These are phyloP conservation scores for Onychomys torridus DNA, from an alignment of 2,797 vertebrate species.

Conservation along the genomic window DNA sequence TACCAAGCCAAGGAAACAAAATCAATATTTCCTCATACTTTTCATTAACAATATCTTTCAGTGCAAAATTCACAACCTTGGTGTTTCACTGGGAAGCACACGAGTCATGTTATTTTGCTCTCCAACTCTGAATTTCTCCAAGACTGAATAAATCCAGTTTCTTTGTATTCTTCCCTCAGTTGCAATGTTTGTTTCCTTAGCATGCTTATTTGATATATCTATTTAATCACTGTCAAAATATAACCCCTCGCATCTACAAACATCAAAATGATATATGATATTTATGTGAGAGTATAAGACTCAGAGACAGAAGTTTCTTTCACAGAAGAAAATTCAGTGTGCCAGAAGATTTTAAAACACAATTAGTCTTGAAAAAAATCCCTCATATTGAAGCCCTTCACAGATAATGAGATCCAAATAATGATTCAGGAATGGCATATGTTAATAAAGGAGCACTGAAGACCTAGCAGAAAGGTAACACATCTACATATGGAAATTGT, in stretches of 20 bases:
- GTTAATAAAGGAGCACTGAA: slow-evolving; percentile 34
- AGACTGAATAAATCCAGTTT: background rate
- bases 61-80: background rate
- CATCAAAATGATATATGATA: background rate
- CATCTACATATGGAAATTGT: slow-evolving; percentile 17
- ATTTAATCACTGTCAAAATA: background rate
- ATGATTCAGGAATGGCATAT: slow-evolving; percentile 37
- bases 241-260: background rate
- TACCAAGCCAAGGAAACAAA: background rate
- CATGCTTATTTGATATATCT: background rate
- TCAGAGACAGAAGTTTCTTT: background rate
- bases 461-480: background rate
- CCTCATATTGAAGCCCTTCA: background rate
- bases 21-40: background rate
- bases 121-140: background rate
- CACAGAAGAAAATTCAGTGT: slow-evolving; percentile 16
- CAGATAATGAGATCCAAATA: slow-evolving; percentile 36
- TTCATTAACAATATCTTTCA: background rate
- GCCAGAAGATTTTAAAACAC: background rate
- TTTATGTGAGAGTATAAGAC: background rate
- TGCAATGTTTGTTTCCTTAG: background rate
- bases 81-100: background rate
- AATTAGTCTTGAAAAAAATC: background rate
- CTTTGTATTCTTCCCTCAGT: background rate
- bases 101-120: background rate